phyloP scores from a whole-genome alignment of 2,888 invertebrate genomes.

The Ischnus inquisitorius region DNA sequence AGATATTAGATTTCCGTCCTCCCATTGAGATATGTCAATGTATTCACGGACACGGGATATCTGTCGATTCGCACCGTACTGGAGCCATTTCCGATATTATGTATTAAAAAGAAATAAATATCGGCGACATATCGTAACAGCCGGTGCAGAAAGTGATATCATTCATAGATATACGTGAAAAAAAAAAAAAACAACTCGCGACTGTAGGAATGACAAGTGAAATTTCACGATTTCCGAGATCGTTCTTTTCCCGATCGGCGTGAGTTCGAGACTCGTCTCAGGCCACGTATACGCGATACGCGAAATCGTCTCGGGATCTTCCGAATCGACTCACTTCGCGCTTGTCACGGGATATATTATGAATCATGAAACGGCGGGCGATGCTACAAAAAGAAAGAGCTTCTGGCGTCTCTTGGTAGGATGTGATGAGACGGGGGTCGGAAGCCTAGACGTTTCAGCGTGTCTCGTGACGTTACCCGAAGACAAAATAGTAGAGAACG shows the following conservation, averaged over 20 bases:
- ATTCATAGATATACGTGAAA: slow-evolving; percentile 53
- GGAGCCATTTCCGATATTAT: neutral
- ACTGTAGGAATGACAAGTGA: slow-evolving; percentile 50
- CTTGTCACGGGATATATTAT: slow-evolving; percentile 46
- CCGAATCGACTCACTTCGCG: neutral
- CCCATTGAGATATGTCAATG: neutral
- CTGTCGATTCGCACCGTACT: slow-evolving; percentile 30
- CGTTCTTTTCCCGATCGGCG: slow-evolving; percentile 30
- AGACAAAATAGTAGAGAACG: slow-evolving; percentile 45
- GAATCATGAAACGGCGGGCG: slow-evolving; percentile 37
- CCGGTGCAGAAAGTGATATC: slow-evolving; percentile 48
- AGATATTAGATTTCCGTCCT: neutral
- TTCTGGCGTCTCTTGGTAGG: neutral
- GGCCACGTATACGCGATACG: neutral
- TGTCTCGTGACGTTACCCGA: slow-evolving; percentile 26
- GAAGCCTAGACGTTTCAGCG: slow-evolving; percentile 11
- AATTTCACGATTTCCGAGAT: slow-evolving; percentile 34
- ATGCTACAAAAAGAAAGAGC: slow-evolving; percentile 19
- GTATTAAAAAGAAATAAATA: slow-evolving; percentile 31
- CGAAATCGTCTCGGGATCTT: neutral
- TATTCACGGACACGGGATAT: slow-evolving; percentile 15
- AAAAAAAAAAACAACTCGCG: slow-evolving; percentile 42
- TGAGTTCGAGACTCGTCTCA: neutral
- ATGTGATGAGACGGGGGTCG: neutral
- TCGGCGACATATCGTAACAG: slow-evolving; percentile 39